phyloP scores from a whole-genome alignment of 2,797 vertebrate species.

The Myripristis jacobus region DNA sequence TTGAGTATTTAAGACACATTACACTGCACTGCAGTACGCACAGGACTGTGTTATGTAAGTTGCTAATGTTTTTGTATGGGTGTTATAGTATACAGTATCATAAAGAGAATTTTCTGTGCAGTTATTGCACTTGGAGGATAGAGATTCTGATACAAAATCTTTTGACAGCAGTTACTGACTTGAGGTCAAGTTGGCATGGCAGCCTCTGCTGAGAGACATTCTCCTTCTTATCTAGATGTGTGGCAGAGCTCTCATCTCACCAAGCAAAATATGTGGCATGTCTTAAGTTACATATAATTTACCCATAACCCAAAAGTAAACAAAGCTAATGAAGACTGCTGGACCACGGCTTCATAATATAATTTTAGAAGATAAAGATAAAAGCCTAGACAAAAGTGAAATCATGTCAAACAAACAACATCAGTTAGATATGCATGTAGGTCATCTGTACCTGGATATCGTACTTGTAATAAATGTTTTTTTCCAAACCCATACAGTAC shows the following conservation, averaged over 20 bases:
- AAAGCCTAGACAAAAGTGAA: neutral
- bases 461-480: neutral
- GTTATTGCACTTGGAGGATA: neutral
- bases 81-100: neutral
- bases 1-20: too few relatives aligned
- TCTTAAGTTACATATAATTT: constrained; percentile 59
- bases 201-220: constrained; percentile 32
- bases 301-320: constrained; percentile 53
- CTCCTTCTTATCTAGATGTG: constrained; percentile 57
- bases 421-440: neutral
- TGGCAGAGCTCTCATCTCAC: constrained; percentile 39
- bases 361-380: constrained; percentile 15
- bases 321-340: constrained; percentile 29
- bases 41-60: neutral
- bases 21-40: neutral
- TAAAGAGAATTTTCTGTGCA: neutral
- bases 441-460: constrained; percentile 6
- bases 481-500: neutral
- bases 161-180: constrained; percentile 38
- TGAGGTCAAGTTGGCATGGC: constrained; percentile 51
- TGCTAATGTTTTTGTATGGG: too few relatives aligned
- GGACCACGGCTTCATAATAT: constrained; percentile 22
- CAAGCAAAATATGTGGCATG: constrained; percentile 40
- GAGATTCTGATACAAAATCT: constrained; percentile 5
- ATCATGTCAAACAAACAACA: constrained; percentile 3